Evolutionary conservation across 2,888 invertebrate species (phyloP).

Genomic region (Taphrorychus bicolor): DNA sequence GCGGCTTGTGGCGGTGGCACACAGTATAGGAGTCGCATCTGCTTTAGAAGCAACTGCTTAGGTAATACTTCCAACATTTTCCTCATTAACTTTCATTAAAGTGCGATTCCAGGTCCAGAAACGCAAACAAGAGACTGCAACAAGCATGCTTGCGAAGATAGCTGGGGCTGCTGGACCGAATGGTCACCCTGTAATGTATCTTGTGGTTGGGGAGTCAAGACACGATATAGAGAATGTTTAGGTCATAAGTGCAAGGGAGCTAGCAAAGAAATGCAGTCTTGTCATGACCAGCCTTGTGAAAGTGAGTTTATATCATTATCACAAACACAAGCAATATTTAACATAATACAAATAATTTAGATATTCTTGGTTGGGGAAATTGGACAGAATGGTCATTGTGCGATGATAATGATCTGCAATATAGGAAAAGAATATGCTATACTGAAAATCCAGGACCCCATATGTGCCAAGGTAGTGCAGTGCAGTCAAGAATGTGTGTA

Average conservation of each 20-base stretch:
- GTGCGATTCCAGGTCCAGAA: slow-evolving; percentile 60
- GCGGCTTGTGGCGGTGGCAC: slow-evolving; percentile 73
- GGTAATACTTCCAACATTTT: too few relatives aligned
- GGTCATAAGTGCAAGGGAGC: slow-evolving; percentile 60
- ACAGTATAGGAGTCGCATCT: slow-evolving; percentile 69
- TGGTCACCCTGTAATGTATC: slow-evolving; percentile 81
- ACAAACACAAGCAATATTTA: background rate
- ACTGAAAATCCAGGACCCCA: slow-evolving; percentile 63
- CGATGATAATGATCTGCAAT: slow-evolving; percentile 70
- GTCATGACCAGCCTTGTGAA: slow-evolving; percentile 74
- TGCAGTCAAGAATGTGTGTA: slow-evolving; percentile 72
- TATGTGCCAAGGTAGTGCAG: slow-evolving; percentile 73
- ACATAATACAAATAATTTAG: slow-evolving; percentile 53
- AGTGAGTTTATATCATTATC: slow-evolving; percentile 55
- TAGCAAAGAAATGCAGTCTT: slow-evolving; percentile 70
- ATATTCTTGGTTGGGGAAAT: slow-evolving; percentile 75
- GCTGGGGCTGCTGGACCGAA: slow-evolving; percentile 88
- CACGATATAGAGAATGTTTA: slow-evolving; percentile 73
- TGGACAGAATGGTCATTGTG: slow-evolving; percentile 79
- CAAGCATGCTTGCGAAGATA: slow-evolving; percentile 73
- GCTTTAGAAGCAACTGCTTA: slow-evolving; percentile 61
- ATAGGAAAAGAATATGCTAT: slow-evolving; percentile 72
- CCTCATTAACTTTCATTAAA: too few relatives aligned
- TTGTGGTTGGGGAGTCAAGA: slow-evolving; percentile 74
- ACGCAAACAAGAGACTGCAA: slow-evolving; percentile 76